Evolutionary conservation across 1,140 invertebrate genomes (phyloP).

Genomic region (Colletes latitarsis): DNA sequence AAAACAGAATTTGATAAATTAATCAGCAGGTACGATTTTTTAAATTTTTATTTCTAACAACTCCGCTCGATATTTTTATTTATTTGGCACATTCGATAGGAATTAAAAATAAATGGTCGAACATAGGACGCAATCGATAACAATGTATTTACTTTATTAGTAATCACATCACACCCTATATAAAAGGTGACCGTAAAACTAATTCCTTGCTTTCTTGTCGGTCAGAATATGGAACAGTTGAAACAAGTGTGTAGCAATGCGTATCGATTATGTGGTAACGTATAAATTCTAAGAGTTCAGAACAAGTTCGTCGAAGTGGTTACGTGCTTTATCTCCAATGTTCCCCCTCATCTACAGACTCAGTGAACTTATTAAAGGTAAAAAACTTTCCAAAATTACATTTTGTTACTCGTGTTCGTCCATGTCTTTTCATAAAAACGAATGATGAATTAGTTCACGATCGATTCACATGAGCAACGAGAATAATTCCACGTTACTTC

Average conservation of each 20-base stretch:
- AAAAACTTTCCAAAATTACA: background rate
- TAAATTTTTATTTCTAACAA: background rate
- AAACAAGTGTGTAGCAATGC: constrained; percentile 2
- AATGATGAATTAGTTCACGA: too few species aligned
- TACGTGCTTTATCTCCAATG: background rate
- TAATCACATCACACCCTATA: background rate
- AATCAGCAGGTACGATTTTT: too few species aligned
- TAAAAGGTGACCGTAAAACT: too few species aligned
- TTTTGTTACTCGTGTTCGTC: background rate
- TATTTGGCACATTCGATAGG: too few species aligned
- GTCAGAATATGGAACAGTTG: background rate
- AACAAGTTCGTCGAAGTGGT: background rate
- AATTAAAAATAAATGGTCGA: too few species aligned
- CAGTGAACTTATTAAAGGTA: background rate
- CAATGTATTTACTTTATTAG: background rate
- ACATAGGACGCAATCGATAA: too few species aligned
- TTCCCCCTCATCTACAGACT: background rate
- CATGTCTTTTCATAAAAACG: too few species aligned
- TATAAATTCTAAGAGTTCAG: background rate
- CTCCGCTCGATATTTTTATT: background rate
- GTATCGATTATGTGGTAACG: constrained; percentile 10
- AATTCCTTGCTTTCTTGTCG: background rate
- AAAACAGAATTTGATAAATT: background rate
- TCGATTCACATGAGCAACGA: too few species aligned
- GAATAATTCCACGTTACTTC: too few species aligned